Evolutionary conservation across 2,113 vertebrate species (phyloP), one percentile per base, ranked within the genome.

Genomic region (Charina bottae): DNA sequence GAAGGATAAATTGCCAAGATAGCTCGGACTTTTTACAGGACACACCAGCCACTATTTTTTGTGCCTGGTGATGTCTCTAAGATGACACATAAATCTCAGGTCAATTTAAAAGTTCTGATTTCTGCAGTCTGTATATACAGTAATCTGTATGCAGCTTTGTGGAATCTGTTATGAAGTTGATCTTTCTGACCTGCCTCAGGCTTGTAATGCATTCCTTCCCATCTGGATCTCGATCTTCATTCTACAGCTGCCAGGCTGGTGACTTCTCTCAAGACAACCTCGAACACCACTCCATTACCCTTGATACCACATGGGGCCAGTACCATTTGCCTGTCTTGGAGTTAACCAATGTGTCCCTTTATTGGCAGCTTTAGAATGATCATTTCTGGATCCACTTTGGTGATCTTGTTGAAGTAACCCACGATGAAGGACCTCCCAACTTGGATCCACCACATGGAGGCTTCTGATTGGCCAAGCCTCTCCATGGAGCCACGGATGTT

Each of bases 81-180:
- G 91, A 85, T 93, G 96, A 97, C 96, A 97, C 96, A 94, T 97
- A 97, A 94, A 98, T 98, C 99, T 99, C 99, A 99, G 98, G 99
- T 99, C 97, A 96, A 98, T 97, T 96, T 97, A 97, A 96, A 97
- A 96, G 97, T 97, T 97, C 94, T 97, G 97, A 96, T 97, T 97
- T 97, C 94, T 96, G 95, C 58, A 4, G 92, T 96, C 94, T 87
- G 90, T 94, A 94, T 59, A 94, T 28, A n/a, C n/a, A n/a, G n/a
- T n/a, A 94, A 62, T 72, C 24, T 24, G 21, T 53, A 33, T 72
- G 90, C 95, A 93, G 95, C 92, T 93, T 96, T 95, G 95, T 94
- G 92, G 94, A 94, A 95, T 93, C 93, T 95, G 15, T 55, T 92
- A n/a, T 94, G 95, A 96, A 93, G 93, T 93, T 59, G 64, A 92